These are phyloP conservation scores for Dione juno DNA, from an alignment of 2,888 invertebrate species.

Conservation along the genomic window DNA sequence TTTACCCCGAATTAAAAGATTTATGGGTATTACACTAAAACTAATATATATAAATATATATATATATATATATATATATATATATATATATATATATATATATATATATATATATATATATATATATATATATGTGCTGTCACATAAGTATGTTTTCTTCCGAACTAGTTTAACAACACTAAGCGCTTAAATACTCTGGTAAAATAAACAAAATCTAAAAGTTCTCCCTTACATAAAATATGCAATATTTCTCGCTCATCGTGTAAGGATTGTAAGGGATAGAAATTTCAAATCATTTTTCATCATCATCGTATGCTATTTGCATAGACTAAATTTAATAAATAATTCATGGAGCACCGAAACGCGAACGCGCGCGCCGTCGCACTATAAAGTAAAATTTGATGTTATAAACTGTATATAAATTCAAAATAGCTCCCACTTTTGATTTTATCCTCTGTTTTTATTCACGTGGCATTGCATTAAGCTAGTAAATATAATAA, in stretches of 20 bases:
- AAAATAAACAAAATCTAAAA: background rate
- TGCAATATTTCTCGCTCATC: background rate
- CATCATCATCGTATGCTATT: slow-evolving; percentile 23
- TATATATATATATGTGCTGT: too few relatives aligned
- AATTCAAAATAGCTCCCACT: slow-evolving; percentile 4
- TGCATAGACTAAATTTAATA: slow-evolving; percentile 27
- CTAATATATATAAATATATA: too few relatives aligned
- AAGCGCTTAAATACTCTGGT: background rate
- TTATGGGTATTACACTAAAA: too few relatives aligned
- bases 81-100: too few relatives aligned
- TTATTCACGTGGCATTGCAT: background rate
- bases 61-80: too few relatives aligned
- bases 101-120: too few relatives aligned
- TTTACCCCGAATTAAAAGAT: too few relatives aligned
- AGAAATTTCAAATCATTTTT: slow-evolving; percentile 24
- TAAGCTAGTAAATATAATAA: background rate
- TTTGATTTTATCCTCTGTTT: slow-evolving; percentile 8
- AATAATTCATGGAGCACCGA: slow-evolving; percentile 23
- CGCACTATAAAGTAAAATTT: slow-evolving; percentile 19
- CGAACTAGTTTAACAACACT: background rate
- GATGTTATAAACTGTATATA: slow-evolving; percentile 10
- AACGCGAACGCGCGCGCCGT: slow-evolving; percentile 16
- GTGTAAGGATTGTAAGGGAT: slow-evolving; percentile 15
- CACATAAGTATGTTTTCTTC: background rate
- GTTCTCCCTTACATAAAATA: background rate